Percentiles rank a stretch among this genome's conserved stretches.
Conservation (phyloP, 2,113 vertebrate genomes). For the Prunella himalayana region DNA sequence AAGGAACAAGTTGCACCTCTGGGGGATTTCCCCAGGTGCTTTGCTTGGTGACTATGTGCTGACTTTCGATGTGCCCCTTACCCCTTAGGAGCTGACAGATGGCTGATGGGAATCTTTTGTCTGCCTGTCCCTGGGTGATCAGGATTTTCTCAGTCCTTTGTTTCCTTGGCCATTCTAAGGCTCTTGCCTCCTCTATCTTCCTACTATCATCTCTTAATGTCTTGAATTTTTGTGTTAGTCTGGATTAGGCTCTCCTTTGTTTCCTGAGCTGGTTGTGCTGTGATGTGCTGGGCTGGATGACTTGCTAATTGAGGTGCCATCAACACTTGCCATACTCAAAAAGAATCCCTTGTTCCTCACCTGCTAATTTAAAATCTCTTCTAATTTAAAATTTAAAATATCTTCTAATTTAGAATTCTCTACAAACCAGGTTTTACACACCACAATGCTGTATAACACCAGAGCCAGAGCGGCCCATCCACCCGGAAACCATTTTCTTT, state of each 20-base stretch:
- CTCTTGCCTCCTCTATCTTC: background rate
- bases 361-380: background rate
- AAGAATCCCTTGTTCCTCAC: background rate
- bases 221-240: background rate
- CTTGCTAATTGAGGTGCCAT: background rate
- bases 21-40: background rate
- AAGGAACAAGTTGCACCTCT: background rate
- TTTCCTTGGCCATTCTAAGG: background rate
- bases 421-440: background rate
- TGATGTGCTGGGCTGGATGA: background rate
- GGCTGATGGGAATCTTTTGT: background rate
- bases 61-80: background rate
- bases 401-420: background rate
- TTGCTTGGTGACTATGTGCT: background rate
- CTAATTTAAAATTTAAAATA: background rate
- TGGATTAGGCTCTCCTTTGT: constrained; percentile 18
- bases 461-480: background rate
- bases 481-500: background rate
- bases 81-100: background rate
- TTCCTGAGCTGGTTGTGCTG: background rate
- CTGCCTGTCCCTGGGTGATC: background rate
- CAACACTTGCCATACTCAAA: background rate
- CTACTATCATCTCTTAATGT: background rate
- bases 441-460: background rate
- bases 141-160: background rate